A percentile compares a stretch with the other conserved stretches of the same genome.
Evolutionary conservation across 2,797 vertebrate species (phyloP).

Genomic region (Parauchenoglanis ngamensis): DNA sequence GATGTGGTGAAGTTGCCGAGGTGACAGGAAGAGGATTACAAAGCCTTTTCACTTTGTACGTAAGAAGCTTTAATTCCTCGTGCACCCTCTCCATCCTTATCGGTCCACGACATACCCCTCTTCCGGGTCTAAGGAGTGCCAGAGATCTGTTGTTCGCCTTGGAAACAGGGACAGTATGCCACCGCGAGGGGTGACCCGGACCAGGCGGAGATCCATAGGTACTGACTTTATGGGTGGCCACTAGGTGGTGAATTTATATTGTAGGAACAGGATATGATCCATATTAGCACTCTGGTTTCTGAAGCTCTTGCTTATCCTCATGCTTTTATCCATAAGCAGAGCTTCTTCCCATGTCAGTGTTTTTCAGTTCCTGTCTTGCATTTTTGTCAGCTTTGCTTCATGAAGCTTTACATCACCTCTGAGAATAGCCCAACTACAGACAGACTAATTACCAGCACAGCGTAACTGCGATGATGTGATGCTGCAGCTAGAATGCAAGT

Average conservation of each 20-base stretch:
- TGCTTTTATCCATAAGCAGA: neutral
- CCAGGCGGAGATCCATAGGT: slow-evolving; percentile 69
- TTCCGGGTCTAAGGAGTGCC: slow-evolving; percentile 50
- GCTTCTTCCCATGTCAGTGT: neutral
- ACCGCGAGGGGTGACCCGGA: slow-evolving; percentile 44
- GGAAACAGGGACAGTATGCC: slow-evolving; percentile 64
- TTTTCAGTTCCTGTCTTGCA: neutral
- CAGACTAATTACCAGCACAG: slow-evolving; percentile 43
- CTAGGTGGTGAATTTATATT: neutral
- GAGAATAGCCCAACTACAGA: slow-evolving; percentile 43
- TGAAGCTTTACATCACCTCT: slow-evolving; percentile 43
- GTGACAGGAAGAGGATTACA: slow-evolving; percentile 76
- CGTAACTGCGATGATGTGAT: slow-evolving; percentile 43
- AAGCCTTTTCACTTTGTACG: slow-evolving; percentile 53
- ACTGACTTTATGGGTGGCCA: slow-evolving; percentile 59
- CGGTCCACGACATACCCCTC: slow-evolving; percentile 38
- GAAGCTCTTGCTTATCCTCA: neutral
- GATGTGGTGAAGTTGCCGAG: slow-evolving; percentile 76
- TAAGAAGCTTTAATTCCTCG: slow-evolving; percentile 72
- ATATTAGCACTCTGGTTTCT: neutral
- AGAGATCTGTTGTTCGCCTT: slow-evolving; percentile 27
- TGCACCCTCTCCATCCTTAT: slow-evolving; percentile 48
- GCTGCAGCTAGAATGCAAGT: slow-evolving; percentile 47
- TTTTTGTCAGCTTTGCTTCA: slow-evolving; percentile 11
- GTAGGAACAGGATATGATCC: neutral